phyloP scores from a whole-genome alignment of 2,888 invertebrate genomes.

The Reticulitermes lucifugus region DNA sequence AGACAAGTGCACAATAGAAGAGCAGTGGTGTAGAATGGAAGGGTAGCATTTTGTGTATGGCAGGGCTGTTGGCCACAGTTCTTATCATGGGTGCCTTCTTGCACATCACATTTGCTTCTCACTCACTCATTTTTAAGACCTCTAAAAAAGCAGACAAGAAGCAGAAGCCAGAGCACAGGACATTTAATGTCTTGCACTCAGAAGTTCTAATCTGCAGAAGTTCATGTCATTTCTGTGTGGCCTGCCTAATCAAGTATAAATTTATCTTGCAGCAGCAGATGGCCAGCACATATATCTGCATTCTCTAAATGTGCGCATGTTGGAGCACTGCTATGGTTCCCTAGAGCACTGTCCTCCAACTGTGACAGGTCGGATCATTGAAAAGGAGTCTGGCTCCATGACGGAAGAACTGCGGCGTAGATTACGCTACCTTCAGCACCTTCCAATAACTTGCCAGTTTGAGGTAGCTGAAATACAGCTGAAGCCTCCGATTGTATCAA shows the following conservation, averaged over 20 bases:
- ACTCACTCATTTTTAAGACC: no score
- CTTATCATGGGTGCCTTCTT: no score
- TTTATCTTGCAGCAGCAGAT: conserved; percentile 76
- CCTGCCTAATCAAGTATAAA: background rate
- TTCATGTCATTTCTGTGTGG: no score
- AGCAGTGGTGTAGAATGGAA: no score
- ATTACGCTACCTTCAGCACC: conserved; percentile 82
- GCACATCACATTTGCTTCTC: no score
- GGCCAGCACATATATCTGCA: conserved; percentile 95
- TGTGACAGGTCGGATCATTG: conserved; percentile 84
- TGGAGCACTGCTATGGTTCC: conserved; percentile 87
- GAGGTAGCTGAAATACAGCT: conserved; percentile 90
- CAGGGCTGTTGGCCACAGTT: no score
- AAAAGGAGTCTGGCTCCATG: conserved; percentile 88
- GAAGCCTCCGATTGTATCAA: conserved; percentile 76
- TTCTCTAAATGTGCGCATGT: conserved; percentile 89
- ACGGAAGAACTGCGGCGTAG: conserved; percentile 83
- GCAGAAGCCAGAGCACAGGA: no score
- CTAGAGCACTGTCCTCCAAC: conserved; percentile 80
- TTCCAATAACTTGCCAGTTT: conserved; percentile 92
- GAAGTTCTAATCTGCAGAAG: no score
- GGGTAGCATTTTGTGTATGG: no score
- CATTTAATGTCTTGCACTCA: no score
- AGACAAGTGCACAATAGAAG: no score
- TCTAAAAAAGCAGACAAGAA: no score